Conservation (phyloP, 2,113 vertebrate genomes). For the Hippocampus abdominalis region DNA sequence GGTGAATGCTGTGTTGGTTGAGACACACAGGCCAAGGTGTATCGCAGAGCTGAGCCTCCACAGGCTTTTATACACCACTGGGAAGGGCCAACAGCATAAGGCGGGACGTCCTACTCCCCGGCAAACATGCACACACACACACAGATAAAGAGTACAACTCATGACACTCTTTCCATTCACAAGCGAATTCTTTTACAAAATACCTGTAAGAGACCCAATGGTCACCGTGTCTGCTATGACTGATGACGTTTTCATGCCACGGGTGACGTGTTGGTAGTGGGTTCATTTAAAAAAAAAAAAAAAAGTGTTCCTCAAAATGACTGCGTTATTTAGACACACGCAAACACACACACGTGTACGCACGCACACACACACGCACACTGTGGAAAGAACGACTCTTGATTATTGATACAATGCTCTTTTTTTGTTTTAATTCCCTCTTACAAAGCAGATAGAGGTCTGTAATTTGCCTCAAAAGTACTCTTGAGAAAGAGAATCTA, state of each 20-base stretch:
- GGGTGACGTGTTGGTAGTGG: neutral
- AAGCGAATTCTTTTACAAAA: neutral
- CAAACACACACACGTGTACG: too few species aligned
- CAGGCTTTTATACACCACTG: conserved; percentile 61
- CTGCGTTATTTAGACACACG: too few species aligned
- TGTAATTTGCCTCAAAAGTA: too few species aligned
- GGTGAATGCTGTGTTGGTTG: conserved; percentile 32
- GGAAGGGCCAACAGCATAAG: conserved; percentile 42
- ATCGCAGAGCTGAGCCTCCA: conserved; percentile 39
- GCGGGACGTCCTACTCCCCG: conserved; percentile 48
- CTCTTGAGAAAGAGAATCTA: too few species aligned
- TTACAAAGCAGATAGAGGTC: too few species aligned
- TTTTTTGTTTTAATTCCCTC: too few species aligned
- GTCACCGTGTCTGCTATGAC: neutral
- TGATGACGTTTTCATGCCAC: neutral
- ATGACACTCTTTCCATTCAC: conserved; percentile 55
- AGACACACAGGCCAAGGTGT: conserved; percentile 30
- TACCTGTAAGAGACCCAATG: too few species aligned
- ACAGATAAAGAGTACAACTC: neutral
- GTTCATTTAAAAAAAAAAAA: neutral
- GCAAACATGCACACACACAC: neutral
- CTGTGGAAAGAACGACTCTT: too few species aligned
- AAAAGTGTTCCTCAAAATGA: too few species aligned
- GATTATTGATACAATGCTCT: too few species aligned
- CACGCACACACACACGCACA: too few species aligned